These are phyloP conservation scores for Geotrypetes seraphini DNA, from an alignment of 2,797 vertebrate genomes.

Conservation along the genomic window DNA sequence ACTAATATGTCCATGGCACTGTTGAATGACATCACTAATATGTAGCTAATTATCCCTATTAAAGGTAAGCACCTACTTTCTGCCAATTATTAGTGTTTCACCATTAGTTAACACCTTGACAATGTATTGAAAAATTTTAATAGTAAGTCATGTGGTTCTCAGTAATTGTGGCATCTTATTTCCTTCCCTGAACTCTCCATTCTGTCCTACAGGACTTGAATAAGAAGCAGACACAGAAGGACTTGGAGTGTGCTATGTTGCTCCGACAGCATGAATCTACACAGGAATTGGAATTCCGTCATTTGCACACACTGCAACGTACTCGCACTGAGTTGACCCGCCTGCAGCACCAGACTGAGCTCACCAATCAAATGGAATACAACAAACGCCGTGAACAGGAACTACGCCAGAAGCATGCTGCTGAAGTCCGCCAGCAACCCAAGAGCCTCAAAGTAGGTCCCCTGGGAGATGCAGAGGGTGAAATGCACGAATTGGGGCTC, in stretches of 20 bases:
- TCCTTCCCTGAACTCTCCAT: not conserved
- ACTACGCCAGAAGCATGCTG: conserved; percentile 79
- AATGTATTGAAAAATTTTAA: too few relatives aligned
- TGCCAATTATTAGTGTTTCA: too few relatives aligned
- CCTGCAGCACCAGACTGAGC: conserved; percentile 87
- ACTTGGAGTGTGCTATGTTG: conserved; percentile 83
- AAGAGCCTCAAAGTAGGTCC: conserved; percentile 92
- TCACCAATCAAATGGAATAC: conserved; percentile 90
- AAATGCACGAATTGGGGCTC: conserved; percentile 35
- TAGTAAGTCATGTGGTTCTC: too few relatives aligned
- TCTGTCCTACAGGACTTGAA: conserved; percentile 68
- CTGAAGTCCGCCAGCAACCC: conserved; percentile 88
- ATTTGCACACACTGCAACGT: conserved; percentile 75
- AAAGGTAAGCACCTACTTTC: too few relatives aligned
- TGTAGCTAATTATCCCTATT: too few relatives aligned
- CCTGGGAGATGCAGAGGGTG: conserved; percentile 31
- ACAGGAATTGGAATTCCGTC: conserved; percentile 82
- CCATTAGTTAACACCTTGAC: too few relatives aligned
- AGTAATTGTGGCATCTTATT: not conserved
- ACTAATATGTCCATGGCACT: too few relatives aligned
- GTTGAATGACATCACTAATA: too few relatives aligned
- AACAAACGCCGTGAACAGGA: conserved; percentile 88
- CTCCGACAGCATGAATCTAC: conserved; percentile 85
- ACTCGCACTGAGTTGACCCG: conserved; percentile 83
- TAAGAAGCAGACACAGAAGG: conserved; percentile 89